Conservation (phyloP, 2,888 invertebrate species). For the Allolobophora icterica region DNA sequence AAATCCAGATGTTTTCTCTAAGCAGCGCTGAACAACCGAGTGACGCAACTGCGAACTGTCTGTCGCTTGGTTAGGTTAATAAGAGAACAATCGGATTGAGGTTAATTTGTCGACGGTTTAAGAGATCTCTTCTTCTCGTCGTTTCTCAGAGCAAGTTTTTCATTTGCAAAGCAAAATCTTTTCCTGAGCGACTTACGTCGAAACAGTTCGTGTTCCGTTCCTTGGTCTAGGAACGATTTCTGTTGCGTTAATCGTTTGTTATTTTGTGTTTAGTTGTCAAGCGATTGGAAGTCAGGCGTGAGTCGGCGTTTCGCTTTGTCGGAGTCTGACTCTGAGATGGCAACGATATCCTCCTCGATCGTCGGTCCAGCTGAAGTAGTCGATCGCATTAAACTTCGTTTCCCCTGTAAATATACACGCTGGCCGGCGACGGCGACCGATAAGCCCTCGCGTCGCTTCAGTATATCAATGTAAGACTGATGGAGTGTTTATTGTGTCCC, state of each 20-base stretch:
- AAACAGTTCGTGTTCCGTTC: not conserved
- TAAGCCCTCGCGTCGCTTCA: not conserved
- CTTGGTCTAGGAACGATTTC: not conserved
- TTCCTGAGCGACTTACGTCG: no score
- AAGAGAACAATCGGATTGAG: not conserved
- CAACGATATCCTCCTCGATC: not conserved
- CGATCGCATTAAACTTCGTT: conserved; percentile 5
- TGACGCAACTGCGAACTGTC: no score
- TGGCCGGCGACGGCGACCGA: not conserved
- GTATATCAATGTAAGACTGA: conserved; percentile 17
- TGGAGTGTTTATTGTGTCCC: not conserved
- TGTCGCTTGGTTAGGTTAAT: no score
- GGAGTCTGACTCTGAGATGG: not conserved
- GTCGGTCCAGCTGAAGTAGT: not conserved
- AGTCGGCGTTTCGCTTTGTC: not conserved
- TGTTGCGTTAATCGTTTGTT: not conserved
- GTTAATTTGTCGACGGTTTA: not conserved
- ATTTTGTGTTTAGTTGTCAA: not conserved
- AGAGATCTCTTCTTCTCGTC: not conserved
- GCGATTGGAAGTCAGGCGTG: not conserved
- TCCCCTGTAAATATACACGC: not conserved
- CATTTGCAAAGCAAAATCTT: not conserved
- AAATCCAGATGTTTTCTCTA: not conserved
- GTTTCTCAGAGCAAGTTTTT: not conserved
- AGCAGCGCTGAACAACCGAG: not conserved